Conservation (phyloP, 2,888 invertebrate genomes). For the Dilophus febrilis region DNA sequence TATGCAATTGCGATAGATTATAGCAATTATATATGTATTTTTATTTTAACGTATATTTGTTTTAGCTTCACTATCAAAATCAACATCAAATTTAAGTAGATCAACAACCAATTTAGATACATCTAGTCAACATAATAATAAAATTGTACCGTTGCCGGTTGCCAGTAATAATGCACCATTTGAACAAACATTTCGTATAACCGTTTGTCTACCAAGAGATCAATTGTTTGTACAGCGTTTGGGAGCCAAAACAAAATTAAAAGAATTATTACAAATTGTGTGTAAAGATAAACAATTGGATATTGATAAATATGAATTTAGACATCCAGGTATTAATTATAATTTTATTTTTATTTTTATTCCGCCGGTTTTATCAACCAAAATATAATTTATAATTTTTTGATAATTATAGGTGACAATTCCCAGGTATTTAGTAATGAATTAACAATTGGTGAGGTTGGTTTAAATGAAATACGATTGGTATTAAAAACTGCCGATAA, state of each 20-base stretch:
- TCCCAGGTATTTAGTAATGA: constrained; percentile 30
- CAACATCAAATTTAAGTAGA: constrained; percentile 11
- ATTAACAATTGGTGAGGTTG: constrained; percentile 28
- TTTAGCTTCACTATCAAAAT: constrained; percentile 9
- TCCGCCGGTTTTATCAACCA: not conserved
- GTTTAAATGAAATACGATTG: constrained; percentile 27
- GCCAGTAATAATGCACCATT: constrained; percentile 29
- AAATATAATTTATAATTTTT: not conserved
- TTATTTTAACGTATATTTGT: too few relatives aligned
- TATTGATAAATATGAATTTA: constrained; percentile 51
- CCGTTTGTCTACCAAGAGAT: constrained; percentile 59
- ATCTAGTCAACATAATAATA: constrained; percentile 30
- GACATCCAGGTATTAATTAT: constrained; percentile 46
- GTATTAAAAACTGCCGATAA: constrained; percentile 7
- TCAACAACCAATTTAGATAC: constrained; percentile 24
- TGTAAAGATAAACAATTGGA: constrained; percentile 64
- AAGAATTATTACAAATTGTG: constrained; percentile 51
- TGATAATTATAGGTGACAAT: constrained; percentile 21
- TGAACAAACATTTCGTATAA: constrained; percentile 30
- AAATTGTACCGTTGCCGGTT: constrained; percentile 24
- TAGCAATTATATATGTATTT: too few relatives aligned
- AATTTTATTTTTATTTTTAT: constrained; percentile 4
- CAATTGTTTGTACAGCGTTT: constrained; percentile 63
- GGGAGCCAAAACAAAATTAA: constrained; percentile 47
- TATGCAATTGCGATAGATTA: constrained; percentile 1